Conservation (phyloP, 2,113 vertebrate species). For the Telmatochromis sp. region DNA sequence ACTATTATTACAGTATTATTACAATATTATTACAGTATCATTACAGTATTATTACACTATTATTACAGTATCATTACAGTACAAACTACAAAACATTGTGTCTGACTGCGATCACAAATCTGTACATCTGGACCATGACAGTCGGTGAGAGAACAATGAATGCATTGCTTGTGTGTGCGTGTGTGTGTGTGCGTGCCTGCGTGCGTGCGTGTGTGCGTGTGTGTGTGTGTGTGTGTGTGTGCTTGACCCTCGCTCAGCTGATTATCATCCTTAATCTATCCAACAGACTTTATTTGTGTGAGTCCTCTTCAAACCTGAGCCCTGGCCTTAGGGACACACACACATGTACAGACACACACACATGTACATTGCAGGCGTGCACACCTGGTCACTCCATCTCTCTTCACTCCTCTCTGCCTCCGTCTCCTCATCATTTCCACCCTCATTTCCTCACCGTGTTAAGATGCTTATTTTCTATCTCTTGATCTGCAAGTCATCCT, state of each 20-base stretch:
- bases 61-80: background rate
- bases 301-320: conserved; percentile 1
- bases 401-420: background rate
- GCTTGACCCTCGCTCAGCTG: background rate
- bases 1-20: rapidly evolving
- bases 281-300: background rate
- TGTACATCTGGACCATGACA: background rate
- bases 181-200: rapidly evolving
- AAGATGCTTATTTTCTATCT: conserved; percentile 59
- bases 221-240: background rate
- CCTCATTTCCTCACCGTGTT: conserved; percentile 19
- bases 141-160: background rate
- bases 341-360: background rate
- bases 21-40: rapidly evolving
- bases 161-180: background rate
- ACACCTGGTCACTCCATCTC: conserved; percentile 15
- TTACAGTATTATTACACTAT: background rate
- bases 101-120: background rate
- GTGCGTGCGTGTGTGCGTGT: rapidly evolving
- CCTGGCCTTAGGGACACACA: background rate
- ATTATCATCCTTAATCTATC: background rate
- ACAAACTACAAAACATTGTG: background rate
- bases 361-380: background rate
- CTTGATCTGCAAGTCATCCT: conserved; percentile 55
- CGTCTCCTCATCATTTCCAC: conserved; percentile 6